Conservation (phyloP, 2,113 vertebrate genomes). For the Rhabdornis inornatus region DNA sequence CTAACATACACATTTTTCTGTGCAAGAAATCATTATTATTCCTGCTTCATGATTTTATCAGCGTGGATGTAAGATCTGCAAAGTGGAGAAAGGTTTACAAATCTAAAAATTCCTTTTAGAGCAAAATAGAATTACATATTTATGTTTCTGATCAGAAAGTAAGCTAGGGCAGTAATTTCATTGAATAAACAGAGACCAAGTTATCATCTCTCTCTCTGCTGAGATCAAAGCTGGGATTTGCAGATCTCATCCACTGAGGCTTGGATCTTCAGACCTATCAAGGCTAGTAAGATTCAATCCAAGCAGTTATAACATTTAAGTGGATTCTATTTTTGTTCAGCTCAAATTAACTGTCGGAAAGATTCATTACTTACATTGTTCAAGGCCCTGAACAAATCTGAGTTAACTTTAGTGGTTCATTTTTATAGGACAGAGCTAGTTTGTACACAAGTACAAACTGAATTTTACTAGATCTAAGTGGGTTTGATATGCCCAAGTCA, state of each 20-base stretch:
- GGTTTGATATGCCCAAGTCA: not conserved
- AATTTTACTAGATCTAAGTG: not conserved
- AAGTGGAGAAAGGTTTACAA: not conserved
- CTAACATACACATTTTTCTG: not conserved
- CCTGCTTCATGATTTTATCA: slow-evolving; percentile 34
- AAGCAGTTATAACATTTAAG: slow-evolving; percentile 19
- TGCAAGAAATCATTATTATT: slow-evolving; percentile 33
- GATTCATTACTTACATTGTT: slow-evolving; percentile 26
- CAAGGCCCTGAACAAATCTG: not conserved
- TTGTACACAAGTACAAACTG: not conserved
- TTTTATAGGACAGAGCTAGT: slow-evolving; percentile 16
- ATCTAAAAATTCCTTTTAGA: not conserved
- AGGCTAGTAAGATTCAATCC: slow-evolving; percentile 33
- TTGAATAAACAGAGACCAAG: not conserved
- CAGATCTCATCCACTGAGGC: not conserved
- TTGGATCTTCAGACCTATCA: slow-evolving; percentile 23
- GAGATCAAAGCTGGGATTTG: not conserved
- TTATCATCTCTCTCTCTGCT: not conserved
- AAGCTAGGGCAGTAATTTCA: not conserved
- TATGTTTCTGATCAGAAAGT: not conserved
- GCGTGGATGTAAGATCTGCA: not conserved
- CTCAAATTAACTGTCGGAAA: slow-evolving; percentile 52
- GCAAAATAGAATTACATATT: not conserved
- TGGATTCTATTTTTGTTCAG: slow-evolving; percentile 38
- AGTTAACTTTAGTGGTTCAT: slow-evolving; percentile 25